Conservation (phyloP, 2,797 vertebrate genomes). For the Smutsia temminckii region DNA sequence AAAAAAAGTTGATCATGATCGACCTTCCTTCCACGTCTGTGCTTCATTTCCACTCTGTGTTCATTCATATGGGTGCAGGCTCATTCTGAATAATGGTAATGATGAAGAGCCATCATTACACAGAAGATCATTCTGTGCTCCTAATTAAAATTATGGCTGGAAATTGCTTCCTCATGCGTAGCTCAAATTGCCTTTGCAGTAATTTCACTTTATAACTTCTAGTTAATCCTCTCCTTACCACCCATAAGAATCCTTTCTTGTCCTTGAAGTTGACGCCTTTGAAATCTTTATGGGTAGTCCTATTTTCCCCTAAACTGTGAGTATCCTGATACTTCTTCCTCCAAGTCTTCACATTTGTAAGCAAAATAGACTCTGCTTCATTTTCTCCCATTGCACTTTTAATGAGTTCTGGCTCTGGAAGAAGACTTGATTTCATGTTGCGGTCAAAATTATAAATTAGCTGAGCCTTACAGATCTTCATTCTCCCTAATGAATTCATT, state of each 20-base stretch:
- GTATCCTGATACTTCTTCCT: slow-evolving; percentile 57
- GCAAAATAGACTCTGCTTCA: slow-evolving; percentile 36
- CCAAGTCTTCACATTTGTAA: slow-evolving; percentile 37
- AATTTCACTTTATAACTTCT: slow-evolving; percentile 77
- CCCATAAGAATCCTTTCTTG: slow-evolving; percentile 66
- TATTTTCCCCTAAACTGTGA: slow-evolving; percentile 48
- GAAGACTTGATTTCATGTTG: slow-evolving; percentile 36
- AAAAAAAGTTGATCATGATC: neutral
- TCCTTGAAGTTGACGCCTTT: slow-evolving; percentile 76
- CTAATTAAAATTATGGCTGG: slow-evolving; percentile 79
- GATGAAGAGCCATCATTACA: slow-evolving; percentile 68
- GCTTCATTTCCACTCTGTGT: slow-evolving; percentile 53
- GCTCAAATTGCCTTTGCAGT: slow-evolving; percentile 75
- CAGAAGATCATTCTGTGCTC: slow-evolving; percentile 66
- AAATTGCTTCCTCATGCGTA: slow-evolving; percentile 74
- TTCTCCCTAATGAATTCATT: slow-evolving; percentile 56
- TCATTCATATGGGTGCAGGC: slow-evolving; percentile 61
- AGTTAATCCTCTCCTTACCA: slow-evolving; percentile 76
- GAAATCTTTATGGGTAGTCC: slow-evolving; percentile 69
- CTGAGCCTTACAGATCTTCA: slow-evolving; percentile 40
- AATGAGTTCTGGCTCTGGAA: slow-evolving; percentile 62
- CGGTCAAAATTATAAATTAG: slow-evolving; percentile 57
- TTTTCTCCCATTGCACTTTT: slow-evolving; percentile 23
- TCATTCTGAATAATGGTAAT: slow-evolving; percentile 67
- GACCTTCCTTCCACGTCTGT: neutral